Conservation (phyloP, 2,113 vertebrate species). For the Xenopus borealis region DNA sequence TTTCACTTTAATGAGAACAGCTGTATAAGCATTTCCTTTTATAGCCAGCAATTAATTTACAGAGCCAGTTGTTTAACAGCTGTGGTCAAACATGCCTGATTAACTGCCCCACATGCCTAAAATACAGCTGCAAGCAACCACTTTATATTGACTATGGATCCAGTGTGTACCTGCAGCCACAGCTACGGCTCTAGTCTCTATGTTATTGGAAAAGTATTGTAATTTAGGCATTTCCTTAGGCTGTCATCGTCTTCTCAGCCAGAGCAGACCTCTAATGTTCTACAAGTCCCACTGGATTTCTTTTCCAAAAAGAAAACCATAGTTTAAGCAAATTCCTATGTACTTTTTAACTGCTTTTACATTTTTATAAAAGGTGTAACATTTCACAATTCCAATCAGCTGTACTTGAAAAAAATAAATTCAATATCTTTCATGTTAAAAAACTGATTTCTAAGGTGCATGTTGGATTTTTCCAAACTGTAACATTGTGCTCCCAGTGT, state of each 20-base stretch:
- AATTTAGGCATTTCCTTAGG: constrained; percentile 39
- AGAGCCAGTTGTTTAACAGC: constrained; percentile 33
- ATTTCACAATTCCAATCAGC: background rate
- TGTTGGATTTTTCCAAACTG: too few species aligned
- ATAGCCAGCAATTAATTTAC: constrained; percentile 30
- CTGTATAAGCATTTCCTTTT: constrained; percentile 39
- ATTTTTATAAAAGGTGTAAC: background rate
- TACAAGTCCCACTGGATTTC: constrained; percentile 15
- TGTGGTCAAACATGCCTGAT: constrained; percentile 34
- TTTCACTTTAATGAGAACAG: constrained; percentile 29
- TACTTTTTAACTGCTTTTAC: background rate
- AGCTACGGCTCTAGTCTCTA: background rate
- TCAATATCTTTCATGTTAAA: too few species aligned
- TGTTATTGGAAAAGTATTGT: constrained; percentile 44
- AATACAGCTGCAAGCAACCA: constrained; percentile 19
- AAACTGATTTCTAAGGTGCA: too few species aligned
- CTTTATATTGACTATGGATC: constrained; percentile 11
- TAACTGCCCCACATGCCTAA: constrained; percentile 30
- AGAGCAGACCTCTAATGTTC: constrained; percentile 25
- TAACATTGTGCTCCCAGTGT: too few species aligned
- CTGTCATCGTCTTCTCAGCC: constrained; percentile 36
- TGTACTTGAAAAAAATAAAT: background rate
- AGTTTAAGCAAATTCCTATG: constrained; percentile 25
- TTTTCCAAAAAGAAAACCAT: constrained; percentile 23
- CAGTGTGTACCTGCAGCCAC: constrained; percentile 25